These are phyloP conservation scores for Plutella xylostella DNA, from an alignment of 2,888 invertebrate species.

Conservation along the genomic window DNA sequence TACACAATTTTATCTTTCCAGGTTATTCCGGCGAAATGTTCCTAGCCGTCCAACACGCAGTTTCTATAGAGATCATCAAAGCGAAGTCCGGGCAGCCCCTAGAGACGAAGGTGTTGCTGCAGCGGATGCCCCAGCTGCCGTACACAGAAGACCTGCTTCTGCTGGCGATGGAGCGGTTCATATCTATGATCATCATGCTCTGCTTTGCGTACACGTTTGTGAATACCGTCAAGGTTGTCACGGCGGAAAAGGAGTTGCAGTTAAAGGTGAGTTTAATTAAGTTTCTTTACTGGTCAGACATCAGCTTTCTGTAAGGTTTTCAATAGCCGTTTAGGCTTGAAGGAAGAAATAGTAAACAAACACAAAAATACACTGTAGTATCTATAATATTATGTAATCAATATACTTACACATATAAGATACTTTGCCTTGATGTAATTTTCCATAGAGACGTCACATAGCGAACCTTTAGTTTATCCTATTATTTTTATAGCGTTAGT, in stretches of 20 bases:
- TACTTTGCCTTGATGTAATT: too few relatives aligned
- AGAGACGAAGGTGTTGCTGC: conserved; percentile 59
- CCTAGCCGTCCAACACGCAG: conserved; percentile 50
- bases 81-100: conserved; percentile 40
- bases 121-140: conserved; percentile 79
- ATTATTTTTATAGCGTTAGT: too few relatives aligned
- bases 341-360: too few relatives aligned
- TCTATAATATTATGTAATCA: too few relatives aligned
- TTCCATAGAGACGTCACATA: too few relatives aligned
- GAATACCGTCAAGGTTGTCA: conserved; percentile 80
- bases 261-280: conserved; percentile 75
- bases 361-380: too few relatives aligned
- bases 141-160: conserved; percentile 79
- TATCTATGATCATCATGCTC: conserved; percentile 84
- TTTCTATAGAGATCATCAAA: conserved; percentile 54
- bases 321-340: too few relatives aligned
- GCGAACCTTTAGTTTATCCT: too few relatives aligned
- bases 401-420: too few relatives aligned
- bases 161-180: conserved; percentile 74
- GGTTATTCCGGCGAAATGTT: conserved; percentile 60
- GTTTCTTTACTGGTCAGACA: too few relatives aligned
- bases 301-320: too few relatives aligned
- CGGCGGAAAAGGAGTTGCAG: conserved; percentile 81
- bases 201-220: conserved; percentile 87
- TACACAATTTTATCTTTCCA: conserved; percentile 20